Evolutionary conservation across 2,113 vertebrate genomes (phyloP), one percentile per base, ranked within the genome.

Genomic region (Astur gentilis): DNA sequence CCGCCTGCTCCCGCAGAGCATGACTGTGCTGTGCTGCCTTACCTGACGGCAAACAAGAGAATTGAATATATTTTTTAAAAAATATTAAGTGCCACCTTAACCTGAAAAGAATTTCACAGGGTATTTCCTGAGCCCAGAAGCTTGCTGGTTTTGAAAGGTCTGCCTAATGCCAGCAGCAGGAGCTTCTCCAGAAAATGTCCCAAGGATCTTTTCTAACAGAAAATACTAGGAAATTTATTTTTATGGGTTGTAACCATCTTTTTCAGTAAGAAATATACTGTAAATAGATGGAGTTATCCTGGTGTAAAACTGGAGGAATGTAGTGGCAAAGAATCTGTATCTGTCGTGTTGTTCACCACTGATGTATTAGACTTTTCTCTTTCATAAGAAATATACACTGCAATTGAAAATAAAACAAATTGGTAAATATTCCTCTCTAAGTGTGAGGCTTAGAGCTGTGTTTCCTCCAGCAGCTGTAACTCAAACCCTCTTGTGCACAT

Each of bases 401-500:
- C 40, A 66, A 34, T 36, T 88, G 55, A 93, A 96, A 62, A 25
- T 58, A 81, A 90, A 80, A 29, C 25, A 84, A 82, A 69, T 12
- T 70, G 76, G 19, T 72, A 91, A 94, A 90, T 90, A 72, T 83
- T 91, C 19, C 11, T 82, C 21, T 42, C 38, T 69, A 73, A 75
- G 21, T 66, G 16, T 77, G 54, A 83, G 21, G n/a, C 16, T 66
- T 87, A 64, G 15, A 96, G 34, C 61, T 87, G 20, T 47, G 34
- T 91, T 97, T 97, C 65, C 82, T 94, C 57, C 83, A 72, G 64
- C 84, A 97, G 69, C 80, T 83, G 42, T 65, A 94, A 80, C 36
- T 85, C 79, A 85, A 62, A 70, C 20, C 5, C 4, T 52, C 7
- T 65, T 91, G 23, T 52, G 26, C 21, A 18, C 22, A 58, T n/a